A percentile compares a stretch with the other conserved stretches of the same genome.
Evolutionary conservation across 92 coral and sea anemone genomes (phyloP).

Genomic region (Palythoa grandiflora): DNA sequence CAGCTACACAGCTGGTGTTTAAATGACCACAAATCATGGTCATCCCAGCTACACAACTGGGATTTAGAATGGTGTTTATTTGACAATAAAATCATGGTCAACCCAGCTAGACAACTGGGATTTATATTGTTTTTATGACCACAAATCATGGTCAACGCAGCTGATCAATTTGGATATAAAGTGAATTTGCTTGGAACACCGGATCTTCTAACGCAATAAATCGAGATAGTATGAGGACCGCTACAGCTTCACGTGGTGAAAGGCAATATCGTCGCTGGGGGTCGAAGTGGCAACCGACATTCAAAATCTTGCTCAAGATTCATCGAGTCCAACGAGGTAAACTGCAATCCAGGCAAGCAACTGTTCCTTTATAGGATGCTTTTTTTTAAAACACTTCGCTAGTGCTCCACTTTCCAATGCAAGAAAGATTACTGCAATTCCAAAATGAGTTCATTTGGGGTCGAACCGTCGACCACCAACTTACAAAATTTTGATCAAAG

Average conservation of each 20-base stretch:
- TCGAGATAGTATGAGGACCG: constrained; percentile 26
- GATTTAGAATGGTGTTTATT: background rate
- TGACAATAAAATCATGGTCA: constrained; percentile 21
- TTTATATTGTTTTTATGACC: constrained; percentile 14
- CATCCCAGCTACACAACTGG: constrained; percentile 20
- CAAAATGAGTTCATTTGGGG: constrained; percentile 36
- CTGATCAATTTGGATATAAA: constrained; percentile 30
- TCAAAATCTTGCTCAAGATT: constrained; percentile 49
- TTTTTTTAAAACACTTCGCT: constrained; percentile 44
- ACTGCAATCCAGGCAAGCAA: constrained; percentile 34
- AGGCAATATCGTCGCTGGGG: constrained; percentile 34
- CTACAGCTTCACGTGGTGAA: constrained; percentile 41
- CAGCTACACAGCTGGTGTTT: constrained; percentile 30
- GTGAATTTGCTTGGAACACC: constrained; percentile 38
- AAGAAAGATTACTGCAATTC: constrained; percentile 35
- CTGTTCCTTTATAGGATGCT: constrained; percentile 24
- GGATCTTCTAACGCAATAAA: constrained; percentile 39
- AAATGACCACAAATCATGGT: constrained; percentile 19
- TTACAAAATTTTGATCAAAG: constrained; percentile 38
- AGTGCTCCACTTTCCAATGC: constrained; percentile 34
- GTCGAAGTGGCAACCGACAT: constrained; percentile 38
- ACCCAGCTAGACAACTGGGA: constrained; percentile 27
- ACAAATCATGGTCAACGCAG: constrained; percentile 20
- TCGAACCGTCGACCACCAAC: constrained; percentile 37
- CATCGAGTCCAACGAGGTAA: constrained; percentile 38